Conservation (phyloP, 1,140 invertebrate genomes). For the Diuraphis noxia region DNA sequence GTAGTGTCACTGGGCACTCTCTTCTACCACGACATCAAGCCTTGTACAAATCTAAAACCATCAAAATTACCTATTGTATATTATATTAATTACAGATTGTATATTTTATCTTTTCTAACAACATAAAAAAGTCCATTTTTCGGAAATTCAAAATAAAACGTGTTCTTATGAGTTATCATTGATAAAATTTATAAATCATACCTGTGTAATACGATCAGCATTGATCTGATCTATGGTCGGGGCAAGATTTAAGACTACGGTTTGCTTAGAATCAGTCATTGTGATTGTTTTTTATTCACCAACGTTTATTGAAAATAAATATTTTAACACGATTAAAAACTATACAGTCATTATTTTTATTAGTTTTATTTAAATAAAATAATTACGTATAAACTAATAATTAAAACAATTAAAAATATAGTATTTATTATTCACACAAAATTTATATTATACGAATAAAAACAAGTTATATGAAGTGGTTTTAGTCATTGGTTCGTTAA, state of each 20-base stretch:
- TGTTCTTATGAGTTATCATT: not conserved
- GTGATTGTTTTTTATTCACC: not conserved
- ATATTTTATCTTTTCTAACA: too few relatives aligned
- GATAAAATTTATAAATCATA: constrained; percentile 59
- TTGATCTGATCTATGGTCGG: constrained; percentile 84
- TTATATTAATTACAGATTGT: too few relatives aligned
- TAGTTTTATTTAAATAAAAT: too few relatives aligned
- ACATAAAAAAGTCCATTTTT: too few relatives aligned
- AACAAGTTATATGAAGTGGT: too few relatives aligned
- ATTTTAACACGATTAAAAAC: not conserved
- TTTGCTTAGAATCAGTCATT: constrained; percentile 36
- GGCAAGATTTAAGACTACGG: constrained; percentile 57
- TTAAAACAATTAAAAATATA: too few relatives aligned
- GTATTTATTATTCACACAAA: not conserved
- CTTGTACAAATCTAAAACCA: too few relatives aligned
- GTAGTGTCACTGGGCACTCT: too few relatives aligned
- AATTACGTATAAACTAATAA: not conserved
- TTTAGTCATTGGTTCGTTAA: not conserved
- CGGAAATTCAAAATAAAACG: too few relatives aligned
- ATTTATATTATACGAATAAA: not conserved
- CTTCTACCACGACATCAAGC: too few relatives aligned
- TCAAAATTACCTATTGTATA: too few relatives aligned
- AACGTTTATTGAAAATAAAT: not conserved
- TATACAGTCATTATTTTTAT: not conserved
- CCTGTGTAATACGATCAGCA: constrained; percentile 77